Evolutionary conservation across 2,797 vertebrate genomes (phyloP).

Genomic region (Tympanoctomys barrerae): DNA sequence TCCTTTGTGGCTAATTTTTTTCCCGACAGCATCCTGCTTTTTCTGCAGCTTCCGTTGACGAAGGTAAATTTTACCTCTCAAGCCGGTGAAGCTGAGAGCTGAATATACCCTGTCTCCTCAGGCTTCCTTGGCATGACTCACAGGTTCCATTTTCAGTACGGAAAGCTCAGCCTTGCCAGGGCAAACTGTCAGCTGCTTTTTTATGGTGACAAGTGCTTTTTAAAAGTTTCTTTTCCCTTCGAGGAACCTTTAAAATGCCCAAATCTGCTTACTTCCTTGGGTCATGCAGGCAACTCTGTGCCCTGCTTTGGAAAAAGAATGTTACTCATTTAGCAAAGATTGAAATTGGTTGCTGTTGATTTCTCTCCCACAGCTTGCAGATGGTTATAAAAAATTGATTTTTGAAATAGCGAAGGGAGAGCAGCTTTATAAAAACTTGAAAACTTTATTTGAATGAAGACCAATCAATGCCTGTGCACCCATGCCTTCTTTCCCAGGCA

Average conservation of each 20-base stretch:
- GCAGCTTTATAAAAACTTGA: not conserved
- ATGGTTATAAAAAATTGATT: not conserved
- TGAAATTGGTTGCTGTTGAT: not conserved
- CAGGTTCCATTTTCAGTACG: not conserved
- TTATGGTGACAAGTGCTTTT: not conserved
- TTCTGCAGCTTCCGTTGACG: not conserved
- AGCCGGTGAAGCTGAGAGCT: not conserved
- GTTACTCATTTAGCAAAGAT: not conserved
- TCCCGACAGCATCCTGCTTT: not conserved
- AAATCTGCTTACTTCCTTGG: not conserved
- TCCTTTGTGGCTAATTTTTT: conserved; percentile 7
- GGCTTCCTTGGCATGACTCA: conserved; percentile 17
- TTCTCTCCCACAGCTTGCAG: not conserved
- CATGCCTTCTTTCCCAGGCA: not conserved
- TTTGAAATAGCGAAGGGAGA: conserved; percentile 2
- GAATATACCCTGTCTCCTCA: not conserved
- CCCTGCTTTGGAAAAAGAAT: not conserved
- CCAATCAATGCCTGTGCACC: not conserved
- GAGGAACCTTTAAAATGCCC: not conserved
- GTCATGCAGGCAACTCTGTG: not conserved
- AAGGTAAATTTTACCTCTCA: conserved; percentile 23
- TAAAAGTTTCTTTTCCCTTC: conserved; percentile 42
- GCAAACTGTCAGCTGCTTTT: conserved; percentile 13
- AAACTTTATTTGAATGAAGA: not conserved
- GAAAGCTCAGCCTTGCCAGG: not conserved